Conservation (phyloP, 2,888 invertebrate genomes). For the Dinocampus coccinellae region DNA sequence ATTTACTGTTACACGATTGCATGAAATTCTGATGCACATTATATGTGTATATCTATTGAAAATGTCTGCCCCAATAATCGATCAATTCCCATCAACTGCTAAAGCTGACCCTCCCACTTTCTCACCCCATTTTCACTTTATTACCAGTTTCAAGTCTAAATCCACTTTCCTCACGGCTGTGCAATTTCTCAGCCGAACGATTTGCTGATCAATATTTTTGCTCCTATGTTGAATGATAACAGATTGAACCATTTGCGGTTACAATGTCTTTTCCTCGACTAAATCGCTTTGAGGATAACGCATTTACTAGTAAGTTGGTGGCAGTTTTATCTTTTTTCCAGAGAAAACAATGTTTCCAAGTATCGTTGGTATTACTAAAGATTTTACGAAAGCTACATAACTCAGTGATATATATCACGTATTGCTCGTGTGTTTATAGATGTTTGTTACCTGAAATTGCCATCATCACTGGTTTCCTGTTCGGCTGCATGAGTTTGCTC, state of each 20-base stretch:
- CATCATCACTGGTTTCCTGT: conserved; percentile 11
- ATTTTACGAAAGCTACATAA: neutral
- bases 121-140: neutral
- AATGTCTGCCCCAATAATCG: neutral
- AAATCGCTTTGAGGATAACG: conserved; percentile 12
- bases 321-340: conserved; percentile 39
- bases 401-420: conserved; percentile 6
- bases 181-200: conserved; percentile 38
- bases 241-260: conserved; percentile 38
- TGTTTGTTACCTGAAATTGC: conserved; percentile 16
- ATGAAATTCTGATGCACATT: too few species aligned
- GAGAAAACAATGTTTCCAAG: conserved; percentile 40
- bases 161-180: conserved; percentile 7
- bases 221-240: conserved; percentile 37
- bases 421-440: neutral
- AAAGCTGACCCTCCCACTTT: neutral
- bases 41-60: neutral
- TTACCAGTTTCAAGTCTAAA: neutral
- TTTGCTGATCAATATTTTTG: conserved; percentile 42
- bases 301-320: conserved; percentile 23
- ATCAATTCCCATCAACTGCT: neutral
- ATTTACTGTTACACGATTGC: too few species aligned
- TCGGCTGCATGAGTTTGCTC: conserved; percentile 3
- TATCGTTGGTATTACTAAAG: neutral
- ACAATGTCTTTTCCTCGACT: neutral